These are phyloP conservation scores for Eupithecia tripunctaria DNA, from an alignment of 2,888 invertebrate genomes.

Conservation along the genomic window DNA sequence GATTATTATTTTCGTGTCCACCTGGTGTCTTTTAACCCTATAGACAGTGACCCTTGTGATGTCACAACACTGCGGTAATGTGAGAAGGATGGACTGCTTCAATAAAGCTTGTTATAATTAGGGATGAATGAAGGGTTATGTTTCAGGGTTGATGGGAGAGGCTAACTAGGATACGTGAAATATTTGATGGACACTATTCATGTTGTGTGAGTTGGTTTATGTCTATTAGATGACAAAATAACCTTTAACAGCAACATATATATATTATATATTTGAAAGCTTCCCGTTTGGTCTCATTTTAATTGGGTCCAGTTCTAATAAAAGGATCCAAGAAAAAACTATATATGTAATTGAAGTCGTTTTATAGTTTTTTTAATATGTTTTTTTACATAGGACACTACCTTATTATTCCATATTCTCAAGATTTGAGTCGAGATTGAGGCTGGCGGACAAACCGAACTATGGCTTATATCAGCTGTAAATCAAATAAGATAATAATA, in stretches of 20 bases:
- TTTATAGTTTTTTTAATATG: too few species aligned
- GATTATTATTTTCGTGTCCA: conserved; percentile 29
- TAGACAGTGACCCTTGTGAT: conserved; percentile 61
- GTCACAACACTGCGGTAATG: conserved; percentile 52
- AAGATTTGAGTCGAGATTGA: not conserved
- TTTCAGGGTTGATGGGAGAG: conserved; percentile 1
- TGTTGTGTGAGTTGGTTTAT: not conserved
- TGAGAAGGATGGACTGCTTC: conserved; percentile 48
- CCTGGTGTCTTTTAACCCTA: conserved; percentile 53
- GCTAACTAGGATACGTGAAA: not conserved
- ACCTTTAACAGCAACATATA: too few species aligned
- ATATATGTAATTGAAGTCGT: too few species aligned
- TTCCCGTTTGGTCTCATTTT: too few species aligned
- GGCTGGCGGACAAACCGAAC: too few species aligned
- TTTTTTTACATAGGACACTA: too few species aligned
- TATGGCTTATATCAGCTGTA: too few species aligned
- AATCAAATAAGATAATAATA: too few species aligned
- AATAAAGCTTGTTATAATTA: conserved; percentile 53
- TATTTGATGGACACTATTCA: not conserved
- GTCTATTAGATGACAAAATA: not conserved
- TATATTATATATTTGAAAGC: too few species aligned
- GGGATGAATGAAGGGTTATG: conserved; percentile 13
- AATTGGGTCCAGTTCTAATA: too few species aligned
- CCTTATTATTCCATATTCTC: not conserved
- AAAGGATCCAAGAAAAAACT: too few species aligned